Evolutionary conservation across 2,797 vertebrate species (phyloP).

Genomic region (Spondyliosoma cantharus): DNA sequence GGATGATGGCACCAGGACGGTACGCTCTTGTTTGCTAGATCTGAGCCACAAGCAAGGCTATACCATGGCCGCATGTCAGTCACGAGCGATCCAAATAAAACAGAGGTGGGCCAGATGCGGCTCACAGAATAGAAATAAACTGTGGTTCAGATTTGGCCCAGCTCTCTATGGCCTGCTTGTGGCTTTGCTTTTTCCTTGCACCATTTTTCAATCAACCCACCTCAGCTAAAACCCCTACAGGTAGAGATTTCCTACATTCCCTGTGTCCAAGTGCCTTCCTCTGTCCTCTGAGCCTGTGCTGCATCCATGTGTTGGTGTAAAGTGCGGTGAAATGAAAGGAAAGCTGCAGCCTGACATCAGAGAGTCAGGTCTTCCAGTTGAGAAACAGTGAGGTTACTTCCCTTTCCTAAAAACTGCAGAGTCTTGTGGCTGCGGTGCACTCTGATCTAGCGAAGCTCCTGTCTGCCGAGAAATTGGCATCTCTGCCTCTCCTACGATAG

Average conservation of each 20-base stretch:
- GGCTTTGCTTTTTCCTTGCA: background rate
- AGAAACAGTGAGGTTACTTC: conserved; percentile 27
- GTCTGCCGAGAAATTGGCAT: conserved; percentile 38
- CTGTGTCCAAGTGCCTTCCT: conserved; percentile 23
- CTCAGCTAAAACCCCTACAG: conserved; percentile 24
- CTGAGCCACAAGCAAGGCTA: too few species aligned
- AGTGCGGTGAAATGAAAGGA: conserved; percentile 52
- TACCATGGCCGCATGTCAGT: too few species aligned
- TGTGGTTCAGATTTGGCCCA: too few species aligned
- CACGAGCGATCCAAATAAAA: too few species aligned
- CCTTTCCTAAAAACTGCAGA: conserved; percentile 27
- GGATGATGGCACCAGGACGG: too few species aligned
- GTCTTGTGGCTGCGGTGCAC: conserved; percentile 9
- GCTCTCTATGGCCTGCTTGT: background rate
- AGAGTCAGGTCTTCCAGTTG: conserved; percentile 26
- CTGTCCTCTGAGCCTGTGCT: conserved; percentile 38
- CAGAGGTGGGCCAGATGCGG: too few species aligned
- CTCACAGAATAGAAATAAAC: too few species aligned
- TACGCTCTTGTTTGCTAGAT: too few species aligned
- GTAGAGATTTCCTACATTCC: conserved; percentile 39
- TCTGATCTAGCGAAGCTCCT: conserved; percentile 38
- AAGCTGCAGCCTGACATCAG: conserved; percentile 40
- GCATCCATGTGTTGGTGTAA: conserved; percentile 51
- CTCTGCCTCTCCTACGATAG: conserved; percentile 16
- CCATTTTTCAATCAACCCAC: conserved; percentile 30